These are phyloP conservation scores for Dromococcyx pavoninus DNA, from an alignment of 2,797 vertebrate species.

Conservation along the genomic window DNA sequence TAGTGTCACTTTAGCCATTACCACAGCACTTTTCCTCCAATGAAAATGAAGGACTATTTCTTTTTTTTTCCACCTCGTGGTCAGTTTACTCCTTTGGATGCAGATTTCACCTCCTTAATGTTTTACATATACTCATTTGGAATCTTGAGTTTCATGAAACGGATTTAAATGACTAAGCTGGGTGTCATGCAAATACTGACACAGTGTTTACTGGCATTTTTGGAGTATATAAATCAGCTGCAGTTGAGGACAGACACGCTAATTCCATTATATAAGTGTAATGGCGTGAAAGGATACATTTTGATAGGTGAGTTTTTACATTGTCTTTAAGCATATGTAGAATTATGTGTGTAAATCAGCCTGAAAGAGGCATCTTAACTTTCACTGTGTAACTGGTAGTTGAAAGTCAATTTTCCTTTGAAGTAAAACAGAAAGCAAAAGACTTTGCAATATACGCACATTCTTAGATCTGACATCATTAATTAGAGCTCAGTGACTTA, in stretches of 20 bases:
- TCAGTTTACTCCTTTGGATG: neutral
- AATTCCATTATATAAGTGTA: neutral
- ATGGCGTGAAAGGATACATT: neutral
- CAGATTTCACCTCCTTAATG: neutral
- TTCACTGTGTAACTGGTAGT: neutral
- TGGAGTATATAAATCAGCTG: neutral
- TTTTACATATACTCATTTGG: neutral
- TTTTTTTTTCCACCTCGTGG: neutral
- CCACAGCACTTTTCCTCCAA: neutral
- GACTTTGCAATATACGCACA: neutral
- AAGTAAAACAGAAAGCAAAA: neutral
- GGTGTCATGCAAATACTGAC: neutral
- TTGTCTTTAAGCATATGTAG: neutral
- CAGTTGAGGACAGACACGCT: neutral
- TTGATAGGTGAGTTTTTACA: neutral
- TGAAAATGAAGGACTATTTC: neutral
- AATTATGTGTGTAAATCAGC: neutral
- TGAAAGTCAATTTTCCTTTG: neutral
- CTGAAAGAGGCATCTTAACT: neutral
- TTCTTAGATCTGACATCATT: neutral
- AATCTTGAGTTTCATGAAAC: neutral
- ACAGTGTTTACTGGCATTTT: neutral
- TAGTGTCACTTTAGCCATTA: neutral
- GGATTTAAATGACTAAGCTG: neutral
- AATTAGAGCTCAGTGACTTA: neutral